Base-by-base conservation (phyloP, 1,140 invertebrate species). In the Hestina assimilis region DNA sequence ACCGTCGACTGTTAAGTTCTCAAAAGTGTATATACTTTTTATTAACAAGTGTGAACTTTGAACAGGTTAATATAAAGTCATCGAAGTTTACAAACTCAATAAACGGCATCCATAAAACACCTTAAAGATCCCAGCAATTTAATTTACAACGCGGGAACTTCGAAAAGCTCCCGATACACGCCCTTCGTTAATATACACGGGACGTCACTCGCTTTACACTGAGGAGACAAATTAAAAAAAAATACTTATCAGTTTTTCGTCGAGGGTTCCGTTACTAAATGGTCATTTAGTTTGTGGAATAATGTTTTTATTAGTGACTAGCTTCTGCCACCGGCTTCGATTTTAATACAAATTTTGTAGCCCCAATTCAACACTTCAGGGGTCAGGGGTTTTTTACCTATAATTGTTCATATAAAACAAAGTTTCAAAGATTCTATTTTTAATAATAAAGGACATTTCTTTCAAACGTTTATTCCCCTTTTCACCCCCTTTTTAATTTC, bases 101-200 rank as follows among this genome's bases (percentile, higher is more conserved):
- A 70, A 59, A 40, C 19, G 45, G 21, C 29, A 29, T 29, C 40
- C 48, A 59, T 65, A 71, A 71, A 69, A 70, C 64, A 72, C 69
- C 68, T 66, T 57, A 65, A 63, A 58, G 45, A 60, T 52, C 58
- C 72, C 61, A 78, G 79, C 75, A 81, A 81, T 83, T 81, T 83
- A 83, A 83, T 83, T 81, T 83, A 76, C 63, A 79, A 66, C 75
- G 65, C 56, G 59, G 41, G 52, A 51, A 63, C 57, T 50, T 47
- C 63, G 52, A 33, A 72, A 70, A 63, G 60, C 64, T 56, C 50
- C 69, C 68, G 67, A 73, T 74, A 76, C 74, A 72, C 69, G 21
- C 63, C 69, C 67, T 72, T 65, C 65, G 68, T 70, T 76, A 75
- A 76, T 73, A 68, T 79, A 75, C 74, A 81, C 76, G 69, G 69